These are phyloP conservation scores for Euthynnus affinis DNA, from an alignment of 2,797 vertebrate species.

Conservation along the genomic window DNA sequence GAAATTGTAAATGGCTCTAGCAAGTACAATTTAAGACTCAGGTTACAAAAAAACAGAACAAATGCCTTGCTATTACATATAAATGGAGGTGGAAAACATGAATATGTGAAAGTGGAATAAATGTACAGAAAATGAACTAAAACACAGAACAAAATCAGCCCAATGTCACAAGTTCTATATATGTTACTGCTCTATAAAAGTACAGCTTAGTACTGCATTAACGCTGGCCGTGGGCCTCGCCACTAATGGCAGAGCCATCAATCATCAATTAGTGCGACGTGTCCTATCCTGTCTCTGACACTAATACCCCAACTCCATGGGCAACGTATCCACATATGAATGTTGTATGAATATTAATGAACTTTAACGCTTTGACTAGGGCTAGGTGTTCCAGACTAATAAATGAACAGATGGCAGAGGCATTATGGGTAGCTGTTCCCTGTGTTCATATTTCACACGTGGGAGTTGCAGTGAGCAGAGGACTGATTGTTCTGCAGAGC, in stretches of 20 bases:
- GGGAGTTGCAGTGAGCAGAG: slow-evolving; percentile 63
- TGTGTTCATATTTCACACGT: slow-evolving; percentile 71
- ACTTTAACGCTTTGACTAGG: slow-evolving; percentile 64
- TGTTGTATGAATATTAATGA: slow-evolving; percentile 81
- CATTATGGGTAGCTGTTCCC: slow-evolving; percentile 75
- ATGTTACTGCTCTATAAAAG: slow-evolving; percentile 44
- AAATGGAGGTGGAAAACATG: neutral
- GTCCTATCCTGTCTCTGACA: slow-evolving; percentile 67
- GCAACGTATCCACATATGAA: slow-evolving; percentile 75
- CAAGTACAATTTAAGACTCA: neutral
- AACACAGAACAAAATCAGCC: slow-evolving; percentile 31
- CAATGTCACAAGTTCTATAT: slow-evolving; percentile 41
- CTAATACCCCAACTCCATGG: slow-evolving; percentile 71
- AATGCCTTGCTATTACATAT: neutral
- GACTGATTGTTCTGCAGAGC: slow-evolving; percentile 60
- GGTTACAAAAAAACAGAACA: neutral
- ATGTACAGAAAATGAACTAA: slow-evolving; percentile 9
- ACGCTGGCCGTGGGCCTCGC: slow-evolving; percentile 40
- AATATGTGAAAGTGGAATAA: neutral
- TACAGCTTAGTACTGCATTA: slow-evolving; percentile 62
- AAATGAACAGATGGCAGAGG: slow-evolving; percentile 81
- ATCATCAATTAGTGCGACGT: slow-evolving; percentile 79
- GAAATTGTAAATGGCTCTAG: neutral
- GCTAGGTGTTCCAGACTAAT: slow-evolving; percentile 79
- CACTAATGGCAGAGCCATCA: slow-evolving; percentile 73